These are phyloP conservation scores for Cephus sareptanus DNA, from an alignment of 2,888 invertebrate species.

Conservation along the genomic window DNA sequence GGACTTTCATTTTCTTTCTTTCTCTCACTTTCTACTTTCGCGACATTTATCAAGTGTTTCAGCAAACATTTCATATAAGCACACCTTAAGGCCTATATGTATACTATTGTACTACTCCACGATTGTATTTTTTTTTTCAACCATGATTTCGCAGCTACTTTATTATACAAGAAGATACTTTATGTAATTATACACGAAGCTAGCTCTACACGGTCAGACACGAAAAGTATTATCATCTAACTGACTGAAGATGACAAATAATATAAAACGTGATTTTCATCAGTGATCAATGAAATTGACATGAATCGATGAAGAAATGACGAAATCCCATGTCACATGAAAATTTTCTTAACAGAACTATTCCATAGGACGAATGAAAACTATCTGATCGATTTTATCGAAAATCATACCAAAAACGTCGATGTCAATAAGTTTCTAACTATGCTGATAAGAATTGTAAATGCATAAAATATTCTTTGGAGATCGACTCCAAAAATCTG, in stretches of 20 bases:
- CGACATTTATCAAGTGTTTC: slow-evolving; percentile 55
- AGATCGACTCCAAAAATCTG: background rate
- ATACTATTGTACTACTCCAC: slow-evolving; percentile 33
- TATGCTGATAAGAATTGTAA: background rate
- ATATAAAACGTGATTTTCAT: background rate
- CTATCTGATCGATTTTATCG: background rate
- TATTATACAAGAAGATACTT: slow-evolving; percentile 25
- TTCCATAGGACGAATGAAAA: background rate
- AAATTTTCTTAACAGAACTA: background rate
- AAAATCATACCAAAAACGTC: background rate
- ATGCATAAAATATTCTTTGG: background rate
- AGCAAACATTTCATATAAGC: slow-evolving; percentile 43
- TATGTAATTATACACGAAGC: slow-evolving; percentile 32
- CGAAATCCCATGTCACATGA: background rate
- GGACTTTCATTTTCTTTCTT: background rate
- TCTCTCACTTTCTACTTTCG: slow-evolving; percentile 49
- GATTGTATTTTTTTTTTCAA: slow-evolving; percentile 19
- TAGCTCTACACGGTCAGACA: slow-evolving; percentile 36
- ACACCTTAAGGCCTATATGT: slow-evolving; percentile 41
- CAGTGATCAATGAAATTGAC: background rate
- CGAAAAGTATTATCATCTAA: slow-evolving; percentile 26
- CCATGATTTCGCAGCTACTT: slow-evolving; percentile 15
- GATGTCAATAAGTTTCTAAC: background rate
- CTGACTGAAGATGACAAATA: slow-evolving; percentile 3
- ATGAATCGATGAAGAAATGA: background rate